Evolutionary conservation across 2,797 vertebrate genomes (phyloP).

Genomic region (Pyrocephalus nanus): DNA sequence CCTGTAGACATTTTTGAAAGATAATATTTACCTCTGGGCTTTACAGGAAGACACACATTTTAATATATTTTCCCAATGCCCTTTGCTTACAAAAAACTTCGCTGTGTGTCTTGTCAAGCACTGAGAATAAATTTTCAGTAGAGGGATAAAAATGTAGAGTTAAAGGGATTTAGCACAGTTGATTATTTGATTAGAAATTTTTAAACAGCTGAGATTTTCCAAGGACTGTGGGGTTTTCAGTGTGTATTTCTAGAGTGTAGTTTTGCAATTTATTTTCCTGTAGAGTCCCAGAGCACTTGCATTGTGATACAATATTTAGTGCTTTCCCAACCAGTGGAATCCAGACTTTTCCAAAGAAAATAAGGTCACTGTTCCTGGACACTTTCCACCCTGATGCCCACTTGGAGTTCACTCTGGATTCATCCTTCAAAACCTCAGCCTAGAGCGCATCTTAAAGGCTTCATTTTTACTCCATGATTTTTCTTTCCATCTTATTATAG

Average conservation of each 20-base stretch:
- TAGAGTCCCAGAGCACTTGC: neutral
- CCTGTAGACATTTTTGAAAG: neutral
- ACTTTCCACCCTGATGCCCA: neutral
- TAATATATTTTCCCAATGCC: neutral
- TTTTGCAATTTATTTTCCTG: neutral
- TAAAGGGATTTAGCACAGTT: neutral
- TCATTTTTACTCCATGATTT: neutral
- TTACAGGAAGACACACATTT: neutral
- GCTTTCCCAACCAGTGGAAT: neutral
- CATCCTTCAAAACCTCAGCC: neutral
- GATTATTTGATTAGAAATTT: neutral
- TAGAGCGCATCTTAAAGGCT: neutral
- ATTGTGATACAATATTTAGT: accelerated
- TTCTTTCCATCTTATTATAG: neutral
- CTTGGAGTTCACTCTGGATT: neutral
- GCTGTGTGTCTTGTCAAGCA: neutral
- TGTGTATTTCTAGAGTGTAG: neutral
- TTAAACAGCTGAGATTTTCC: neutral
- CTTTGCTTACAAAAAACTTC: neutral
- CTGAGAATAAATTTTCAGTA: neutral
- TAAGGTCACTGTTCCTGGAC: neutral
- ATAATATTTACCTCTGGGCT: neutral
- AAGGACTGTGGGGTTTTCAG: neutral
- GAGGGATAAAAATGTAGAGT: neutral
- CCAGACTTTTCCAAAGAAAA: neutral